Percentiles rank a stretch among this genome's conserved stretches.
Evolutionary conservation across 2,888 invertebrate genomes (phyloP).

Genomic region (Cactoblastis cactorum): DNA sequence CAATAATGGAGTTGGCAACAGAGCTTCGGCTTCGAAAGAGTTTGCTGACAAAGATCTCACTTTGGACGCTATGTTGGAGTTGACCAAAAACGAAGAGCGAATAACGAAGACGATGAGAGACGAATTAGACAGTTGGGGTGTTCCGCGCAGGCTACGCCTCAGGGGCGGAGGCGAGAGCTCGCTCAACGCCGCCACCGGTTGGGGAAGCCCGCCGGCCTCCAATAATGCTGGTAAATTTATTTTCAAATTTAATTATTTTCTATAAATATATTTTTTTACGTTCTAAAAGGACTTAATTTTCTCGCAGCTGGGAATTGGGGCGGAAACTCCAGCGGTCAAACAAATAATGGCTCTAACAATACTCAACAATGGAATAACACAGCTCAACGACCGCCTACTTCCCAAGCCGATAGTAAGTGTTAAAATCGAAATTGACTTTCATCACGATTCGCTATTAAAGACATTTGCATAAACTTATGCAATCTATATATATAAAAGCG

Average conservation of each 20-base stretch:
- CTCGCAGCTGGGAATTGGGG: conserved; percentile 74
- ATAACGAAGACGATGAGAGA: conserved; percentile 46
- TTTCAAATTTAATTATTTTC: conserved; percentile 1
- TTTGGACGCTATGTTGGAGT: conserved; percentile 67
- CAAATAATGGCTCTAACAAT: conserved; percentile 68
- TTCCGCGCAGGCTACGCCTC: conserved; percentile 81
- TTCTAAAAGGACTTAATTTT: conserved; percentile 24
- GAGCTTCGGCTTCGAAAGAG: conserved; percentile 47
- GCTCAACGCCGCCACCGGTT: conserved; percentile 86
- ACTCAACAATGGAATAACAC: conserved; percentile 75
- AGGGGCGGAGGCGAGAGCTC: conserved; percentile 91
- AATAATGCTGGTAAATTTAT: conserved; percentile 78
- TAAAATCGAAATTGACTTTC: conserved; percentile 26
- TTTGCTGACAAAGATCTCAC: conserved; percentile 75
- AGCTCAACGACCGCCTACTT: conserved; percentile 72
- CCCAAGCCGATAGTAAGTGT: conserved; percentile 73
- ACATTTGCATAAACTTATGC: conserved; percentile 6
- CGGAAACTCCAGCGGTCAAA: conserved; percentile 65
- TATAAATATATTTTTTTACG: conserved; percentile 13
- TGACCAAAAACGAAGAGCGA: conserved; percentile 52
- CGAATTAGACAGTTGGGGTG: conserved; percentile 76
- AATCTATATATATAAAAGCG: no score
- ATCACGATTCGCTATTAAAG: neutral
- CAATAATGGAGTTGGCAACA: conserved; percentile 62
- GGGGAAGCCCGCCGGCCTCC: conserved; percentile 87